Base-by-base conservation (phyloP, 2,113 vertebrate genomes). In the Helogale parvula region DNA sequence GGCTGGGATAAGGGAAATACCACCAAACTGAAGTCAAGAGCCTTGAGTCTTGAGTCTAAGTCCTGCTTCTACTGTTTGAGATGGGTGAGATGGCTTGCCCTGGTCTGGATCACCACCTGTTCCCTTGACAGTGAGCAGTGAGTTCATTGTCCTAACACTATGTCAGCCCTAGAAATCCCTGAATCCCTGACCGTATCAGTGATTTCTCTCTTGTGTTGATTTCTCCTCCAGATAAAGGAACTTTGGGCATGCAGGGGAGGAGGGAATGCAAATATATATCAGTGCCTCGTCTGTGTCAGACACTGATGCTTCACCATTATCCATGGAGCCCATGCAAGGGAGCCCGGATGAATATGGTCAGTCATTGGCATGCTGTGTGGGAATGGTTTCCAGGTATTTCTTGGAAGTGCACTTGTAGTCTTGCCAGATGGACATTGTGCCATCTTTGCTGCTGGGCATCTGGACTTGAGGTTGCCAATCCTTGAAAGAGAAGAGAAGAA, bases 201-300 rank as follows among this genome's bases (percentile, higher is more conserved):
- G 79, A 7, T 38, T 65, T 35, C 50, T 88, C 38, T 92, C 54
- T 66, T 5, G 2, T 8, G 17, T 63, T 86, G 33, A 87, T 12
- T 68, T 76, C 63, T 93, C 86, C 50, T 84, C 25, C 7, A 82
- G 31, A 54, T 65, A 80, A 38, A 74, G 89, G 41, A 14, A 60
- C 10, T n/a, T 7, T 47, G 23, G 16, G 3, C 14, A 1, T 4
- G 0, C 6, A 4, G 19, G 2, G 35, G 9, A 71, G 71, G 47
- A 31, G 38, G n/a, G 15, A n/a, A 27, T 69, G 7, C 13, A 63
- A 85, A 31, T 35, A 21, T 2, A 2, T 25, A 7, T 14, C 41
- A 38, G 68, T 65, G 50, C 68, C 57, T 41, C 6, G n/a, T 77
- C 74, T 60, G 5, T 76, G 35, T 3, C 25, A 38, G 74, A 45